Percentiles rank a stretch among this genome's conserved stretches.
phyloP scores from a whole-genome alignment of 2,113 vertebrate genomes.

The human region DNA sequence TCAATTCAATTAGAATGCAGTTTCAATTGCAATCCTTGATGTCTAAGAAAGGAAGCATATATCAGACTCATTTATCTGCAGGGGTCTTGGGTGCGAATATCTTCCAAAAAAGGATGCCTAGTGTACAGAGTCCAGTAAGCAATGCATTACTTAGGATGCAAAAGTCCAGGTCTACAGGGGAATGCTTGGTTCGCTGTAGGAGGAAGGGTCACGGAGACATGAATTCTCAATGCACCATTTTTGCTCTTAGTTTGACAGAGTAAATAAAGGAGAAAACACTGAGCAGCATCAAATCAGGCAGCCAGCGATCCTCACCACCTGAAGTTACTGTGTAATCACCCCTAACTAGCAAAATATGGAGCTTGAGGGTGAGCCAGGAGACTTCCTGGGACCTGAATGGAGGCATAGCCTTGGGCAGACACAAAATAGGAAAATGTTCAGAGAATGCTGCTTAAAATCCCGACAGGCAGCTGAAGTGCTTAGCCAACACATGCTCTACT shows the following conservation, averaged over 20 bases:
- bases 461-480: not conserved
- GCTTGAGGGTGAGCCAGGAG: not conserved
- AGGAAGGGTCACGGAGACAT: not conserved
- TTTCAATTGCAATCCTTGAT: not conserved
- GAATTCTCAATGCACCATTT: not conserved
- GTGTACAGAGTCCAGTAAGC: not conserved
- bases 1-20: not conserved
- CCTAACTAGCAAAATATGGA: not conserved
- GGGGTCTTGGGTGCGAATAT: not conserved
- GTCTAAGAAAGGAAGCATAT: not conserved
- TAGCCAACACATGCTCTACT: not conserved
- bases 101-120: not conserved
- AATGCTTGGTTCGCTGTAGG: not conserved
- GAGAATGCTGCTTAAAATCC: not conserved
- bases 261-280: not conserved
- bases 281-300: not conserved
- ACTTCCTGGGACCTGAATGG: not conserved
- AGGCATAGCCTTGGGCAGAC: not conserved
- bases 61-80: not conserved
- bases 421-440: not conserved
- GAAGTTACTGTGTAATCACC: not conserved
- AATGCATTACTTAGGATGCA: not conserved
- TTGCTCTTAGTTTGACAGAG: not conserved
- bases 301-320: not conserved
- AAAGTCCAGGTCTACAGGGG: not conserved